Evolutionary conservation across 1,140 invertebrate genomes (phyloP).

Genomic region (Hylyphantes graminicola): DNA sequence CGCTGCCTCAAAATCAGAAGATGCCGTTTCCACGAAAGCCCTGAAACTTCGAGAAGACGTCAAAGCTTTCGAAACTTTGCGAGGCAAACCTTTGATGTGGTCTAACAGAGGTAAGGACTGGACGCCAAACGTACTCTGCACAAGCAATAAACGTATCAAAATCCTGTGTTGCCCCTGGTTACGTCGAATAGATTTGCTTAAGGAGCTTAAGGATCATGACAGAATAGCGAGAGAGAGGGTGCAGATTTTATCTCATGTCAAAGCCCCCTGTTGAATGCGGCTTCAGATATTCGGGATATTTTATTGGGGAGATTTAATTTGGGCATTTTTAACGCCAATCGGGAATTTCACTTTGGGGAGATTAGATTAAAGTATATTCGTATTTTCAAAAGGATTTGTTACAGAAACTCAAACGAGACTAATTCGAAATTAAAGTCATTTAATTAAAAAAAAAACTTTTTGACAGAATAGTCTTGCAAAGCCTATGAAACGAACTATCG

Average conservation of each 20-base stretch:
- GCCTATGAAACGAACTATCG: too few relatives aligned
- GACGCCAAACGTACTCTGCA: neutral
- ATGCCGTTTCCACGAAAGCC: conserved; percentile 17
- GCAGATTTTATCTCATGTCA: conserved; percentile 22
- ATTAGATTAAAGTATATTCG: too few relatives aligned
- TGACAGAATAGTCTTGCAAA: too few relatives aligned
- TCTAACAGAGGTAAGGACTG: conserved; percentile 10
- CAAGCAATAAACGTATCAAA: conserved; percentile 35
- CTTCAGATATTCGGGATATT: neutral
- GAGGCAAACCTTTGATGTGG: conserved; percentile 38
- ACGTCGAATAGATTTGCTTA: conserved; percentile 30
- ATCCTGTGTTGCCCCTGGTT: neutral
- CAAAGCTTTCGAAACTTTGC: conserved; percentile 28
- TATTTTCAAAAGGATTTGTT: too few relatives aligned
- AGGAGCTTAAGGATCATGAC: conserved; percentile 1
- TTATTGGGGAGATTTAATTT: too few relatives aligned
- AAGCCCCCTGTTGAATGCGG: neutral
- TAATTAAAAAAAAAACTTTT: too few relatives aligned
- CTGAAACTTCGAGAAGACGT: conserved; percentile 44
- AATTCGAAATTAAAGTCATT: too few relatives aligned
- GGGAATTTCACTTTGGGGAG: too few relatives aligned
- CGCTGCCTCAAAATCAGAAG: conserved; percentile 9
- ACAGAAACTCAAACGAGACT: too few relatives aligned
- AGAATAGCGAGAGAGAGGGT: neutral
- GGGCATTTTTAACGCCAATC: too few relatives aligned